A percentile compares a stretch with the other conserved stretches of the same genome.
These are phyloP conservation scores for Ruditapes philippinarum DNA, from an alignment of 1,140 invertebrate species.

Conservation along the genomic window DNA sequence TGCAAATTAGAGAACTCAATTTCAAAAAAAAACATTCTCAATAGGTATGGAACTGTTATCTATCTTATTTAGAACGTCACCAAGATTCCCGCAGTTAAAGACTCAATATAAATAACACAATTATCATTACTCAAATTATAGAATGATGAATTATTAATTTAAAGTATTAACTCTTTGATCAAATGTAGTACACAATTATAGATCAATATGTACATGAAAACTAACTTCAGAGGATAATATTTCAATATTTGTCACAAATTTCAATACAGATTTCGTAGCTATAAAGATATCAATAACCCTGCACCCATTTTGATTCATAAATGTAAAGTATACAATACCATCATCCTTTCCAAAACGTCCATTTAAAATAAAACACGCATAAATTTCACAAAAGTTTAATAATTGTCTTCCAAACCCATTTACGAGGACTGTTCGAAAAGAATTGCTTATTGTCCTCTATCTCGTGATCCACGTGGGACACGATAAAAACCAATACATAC, in stretches of 20 bases:
- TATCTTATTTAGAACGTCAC: not conserved
- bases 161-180: no score
- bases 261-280: not conserved
- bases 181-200: not conserved
- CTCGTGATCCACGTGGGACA: no score
- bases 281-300: conserved; percentile 16
- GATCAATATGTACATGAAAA: not conserved
- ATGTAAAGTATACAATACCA: not conserved
- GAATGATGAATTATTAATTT: not conserved
- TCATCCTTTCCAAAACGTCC: not conserved
- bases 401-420: conserved; percentile 1
- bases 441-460: no score
- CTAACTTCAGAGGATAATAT: not conserved
- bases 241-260: not conserved
- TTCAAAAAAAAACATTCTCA: not conserved
- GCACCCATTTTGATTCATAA: conserved; percentile 21
- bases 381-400: conserved; percentile 6
- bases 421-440: no score
- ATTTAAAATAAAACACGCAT: not conserved
- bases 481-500: no score
- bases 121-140: not conserved
- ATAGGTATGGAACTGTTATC: not conserved
- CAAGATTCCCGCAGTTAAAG: not conserved
- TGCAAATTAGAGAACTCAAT: not conserved
- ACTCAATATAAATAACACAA: not conserved